Percentiles rank a stretch among this genome's conserved stretches.
These are phyloP conservation scores for Medauroidea extradentata DNA, from an alignment of 1,140 invertebrate genomes.

Conservation along the genomic window DNA sequence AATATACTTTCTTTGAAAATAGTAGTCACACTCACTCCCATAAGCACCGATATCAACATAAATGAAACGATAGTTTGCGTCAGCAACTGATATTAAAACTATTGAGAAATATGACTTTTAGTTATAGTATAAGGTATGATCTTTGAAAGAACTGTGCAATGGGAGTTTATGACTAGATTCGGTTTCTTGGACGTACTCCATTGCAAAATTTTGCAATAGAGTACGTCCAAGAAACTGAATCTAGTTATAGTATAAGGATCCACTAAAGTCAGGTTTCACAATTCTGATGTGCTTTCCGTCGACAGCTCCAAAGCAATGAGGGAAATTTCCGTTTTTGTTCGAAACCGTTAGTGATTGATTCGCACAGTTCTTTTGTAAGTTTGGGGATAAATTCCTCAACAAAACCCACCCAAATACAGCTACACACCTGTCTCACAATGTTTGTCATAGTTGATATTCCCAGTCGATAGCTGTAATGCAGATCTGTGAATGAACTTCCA, in stretches of 20 bases:
- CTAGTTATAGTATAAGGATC: neutral
- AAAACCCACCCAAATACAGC: neutral
- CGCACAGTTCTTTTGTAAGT: slow-evolving; percentile 24
- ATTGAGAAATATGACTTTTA: slow-evolving; percentile 30
- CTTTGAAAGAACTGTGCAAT: too few species aligned
- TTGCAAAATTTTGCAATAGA: too few species aligned
- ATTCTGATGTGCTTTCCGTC: slow-evolving; percentile 39
- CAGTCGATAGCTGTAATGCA: slow-evolving; percentile 12
- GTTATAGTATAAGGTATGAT: too few species aligned
- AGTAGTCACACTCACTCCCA: neutral
- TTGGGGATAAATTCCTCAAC: neutral
- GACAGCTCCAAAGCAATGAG: slow-evolving; percentile 41
- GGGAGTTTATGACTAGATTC: too few species aligned
- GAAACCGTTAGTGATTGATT: slow-evolving; percentile 29
- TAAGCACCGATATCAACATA: slow-evolving; percentile 34
- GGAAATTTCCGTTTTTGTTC: slow-evolving; percentile 37
- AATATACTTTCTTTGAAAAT: neutral
- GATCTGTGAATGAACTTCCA: slow-evolving; percentile 14
- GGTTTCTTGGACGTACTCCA: too few species aligned
- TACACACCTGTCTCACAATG: slow-evolving; percentile 14
- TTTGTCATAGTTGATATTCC: slow-evolving; percentile 14
- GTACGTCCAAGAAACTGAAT: too few species aligned
- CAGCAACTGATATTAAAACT: slow-evolving; percentile 34
- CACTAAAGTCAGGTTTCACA: neutral
- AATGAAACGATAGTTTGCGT: slow-evolving; percentile 36